Evolutionary conservation across 2,797 vertebrate species (phyloP).

Genomic region (Leucoraja ocellata): DNA sequence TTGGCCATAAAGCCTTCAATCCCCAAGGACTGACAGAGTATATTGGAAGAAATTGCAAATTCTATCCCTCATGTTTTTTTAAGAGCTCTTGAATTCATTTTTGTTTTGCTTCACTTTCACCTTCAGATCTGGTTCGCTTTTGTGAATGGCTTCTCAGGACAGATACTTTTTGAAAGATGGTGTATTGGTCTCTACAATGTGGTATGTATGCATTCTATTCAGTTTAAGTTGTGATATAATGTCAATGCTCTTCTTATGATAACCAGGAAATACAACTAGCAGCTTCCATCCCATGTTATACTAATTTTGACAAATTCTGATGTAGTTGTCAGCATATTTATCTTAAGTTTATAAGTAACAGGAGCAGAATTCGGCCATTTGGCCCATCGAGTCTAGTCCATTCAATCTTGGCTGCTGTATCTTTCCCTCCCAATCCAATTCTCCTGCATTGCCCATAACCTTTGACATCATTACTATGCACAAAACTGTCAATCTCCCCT

Average conservation of each 20-base stretch:
- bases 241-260: background rate
- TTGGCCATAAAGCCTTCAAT: too few species aligned
- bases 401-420: too few species aligned
- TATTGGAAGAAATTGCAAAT: background rate
- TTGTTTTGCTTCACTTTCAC: constrained; percentile 43
- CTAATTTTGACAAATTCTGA: background rate
- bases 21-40: background rate
- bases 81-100: background rate
- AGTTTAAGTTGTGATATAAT: background rate
- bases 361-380: too few species aligned
- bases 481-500: too few species aligned
- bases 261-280: background rate
- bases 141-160: constrained; percentile 96
- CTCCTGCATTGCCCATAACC: too few species aligned
- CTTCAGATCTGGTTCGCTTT: constrained; percentile 97
- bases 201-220: constrained; percentile 67
- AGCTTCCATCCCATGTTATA: background rate
- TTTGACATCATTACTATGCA: too few species aligned
- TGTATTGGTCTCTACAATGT: constrained; percentile 98
- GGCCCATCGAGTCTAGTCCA: too few species aligned
- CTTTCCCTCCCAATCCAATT: too few species aligned
- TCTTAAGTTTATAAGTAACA: background rate
- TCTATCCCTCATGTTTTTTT: background rate
- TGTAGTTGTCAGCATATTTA: background rate
- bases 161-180: constrained; percentile 98